These are phyloP conservation scores for Actenoides hombroni DNA, from an alignment of 2,113 vertebrate genomes.

Conservation along the genomic window DNA sequence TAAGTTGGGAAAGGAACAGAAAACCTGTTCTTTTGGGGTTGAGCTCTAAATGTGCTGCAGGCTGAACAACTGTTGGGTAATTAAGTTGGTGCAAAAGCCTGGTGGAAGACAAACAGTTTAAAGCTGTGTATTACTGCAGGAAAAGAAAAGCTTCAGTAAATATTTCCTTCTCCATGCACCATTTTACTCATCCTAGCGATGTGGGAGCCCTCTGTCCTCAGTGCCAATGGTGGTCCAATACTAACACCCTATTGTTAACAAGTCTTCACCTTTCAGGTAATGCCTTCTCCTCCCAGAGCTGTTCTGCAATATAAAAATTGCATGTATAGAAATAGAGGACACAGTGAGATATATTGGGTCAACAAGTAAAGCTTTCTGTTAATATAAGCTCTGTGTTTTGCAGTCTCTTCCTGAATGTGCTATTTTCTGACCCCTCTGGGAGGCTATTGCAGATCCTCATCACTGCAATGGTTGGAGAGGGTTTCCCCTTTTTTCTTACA, in stretches of 20 bases:
- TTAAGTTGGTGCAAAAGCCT: neutral
- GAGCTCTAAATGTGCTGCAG: neutral
- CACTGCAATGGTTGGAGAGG: rapidly evolving
- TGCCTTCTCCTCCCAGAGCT: neutral
- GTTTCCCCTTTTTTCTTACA: neutral
- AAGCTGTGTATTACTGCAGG: neutral
- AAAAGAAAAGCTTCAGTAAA: neutral
- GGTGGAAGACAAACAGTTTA: neutral
- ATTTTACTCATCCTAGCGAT: neutral
- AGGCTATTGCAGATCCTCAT: neutral
- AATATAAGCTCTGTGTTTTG: neutral
- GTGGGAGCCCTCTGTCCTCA: neutral
- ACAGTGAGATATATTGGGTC: neutral
- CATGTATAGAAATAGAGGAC: rapidly evolving
- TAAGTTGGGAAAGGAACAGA: neutral
- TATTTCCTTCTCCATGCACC: neutral
- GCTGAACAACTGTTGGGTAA: neutral
- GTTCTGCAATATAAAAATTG: neutral
- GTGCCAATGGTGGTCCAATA: rapidly evolving
- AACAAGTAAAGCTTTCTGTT: neutral
- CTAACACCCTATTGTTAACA: rapidly evolving
- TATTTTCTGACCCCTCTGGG: neutral
- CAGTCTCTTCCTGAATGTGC: neutral
- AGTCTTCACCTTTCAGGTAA: neutral
- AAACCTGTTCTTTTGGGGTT: neutral